Evolutionary conservation across 2,888 invertebrate species (phyloP), one percentile per base, ranked within the genome.

Genomic region (Erpobdella octoculata): DNA sequence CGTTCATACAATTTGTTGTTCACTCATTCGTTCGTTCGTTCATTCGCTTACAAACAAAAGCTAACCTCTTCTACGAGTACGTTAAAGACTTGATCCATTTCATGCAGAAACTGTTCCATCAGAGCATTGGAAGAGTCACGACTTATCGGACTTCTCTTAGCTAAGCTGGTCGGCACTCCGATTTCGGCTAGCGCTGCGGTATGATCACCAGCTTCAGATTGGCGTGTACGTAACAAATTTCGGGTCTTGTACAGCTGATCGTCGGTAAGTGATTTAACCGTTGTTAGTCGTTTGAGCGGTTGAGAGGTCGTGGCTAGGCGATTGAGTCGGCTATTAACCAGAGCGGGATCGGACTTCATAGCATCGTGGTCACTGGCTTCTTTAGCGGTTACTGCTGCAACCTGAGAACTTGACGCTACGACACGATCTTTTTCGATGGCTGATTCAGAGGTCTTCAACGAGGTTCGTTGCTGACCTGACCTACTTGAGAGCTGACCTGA

Each of bases 1-100:
- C 33, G 21, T 1, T 46, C 5, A 46, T 1, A n/a, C 46, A 46
- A 3, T 5, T 1, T 36, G 18, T 66, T 38, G n/a, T 25, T 66
- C 41, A 37, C n/a, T 66, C 37, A 37, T 15, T 15, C 66, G 28
- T 0, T 46, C 2, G 18, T 1, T 67, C 67, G 12, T 31, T 67
- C 31, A 28, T 8, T 41, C 0, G 33, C 2, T 38, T 9, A 21
- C 21, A 38, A n/a, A n/a, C 21, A 28, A 6, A 21, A 21, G 21
- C 18, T 36, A 46, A 72, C 74, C 58, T 72, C 70, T 41, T 74
- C 74, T 28, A 46, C 69, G 41, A 72, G 59, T 48, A 74, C 61
- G 48, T 38, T 74, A 71, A 74, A 74, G 33, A 74, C 74, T 28
- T 72, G 72, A 41, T 74, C 74, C 72, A 74, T 72, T 64, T 74